Percentiles rank a stretch among this genome's conserved stretches.
These are phyloP conservation scores for Lemur catta DNA, from an alignment of 2,797 vertebrate species.

Conservation along the genomic window DNA sequence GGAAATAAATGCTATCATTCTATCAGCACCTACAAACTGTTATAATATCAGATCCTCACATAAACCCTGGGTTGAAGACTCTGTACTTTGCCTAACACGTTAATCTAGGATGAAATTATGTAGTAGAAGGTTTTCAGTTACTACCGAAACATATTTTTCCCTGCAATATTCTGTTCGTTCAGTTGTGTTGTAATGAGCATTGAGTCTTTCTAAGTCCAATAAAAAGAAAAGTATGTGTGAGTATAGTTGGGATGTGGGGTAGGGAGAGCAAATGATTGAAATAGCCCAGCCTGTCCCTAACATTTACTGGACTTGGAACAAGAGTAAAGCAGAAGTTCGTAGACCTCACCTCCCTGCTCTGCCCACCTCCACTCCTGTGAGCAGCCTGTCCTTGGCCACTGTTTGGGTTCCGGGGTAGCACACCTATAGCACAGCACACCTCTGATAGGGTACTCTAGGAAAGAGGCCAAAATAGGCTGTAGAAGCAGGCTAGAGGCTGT, in stretches of 20 bases:
- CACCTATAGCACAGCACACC: neutral
- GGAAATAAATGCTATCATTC: neutral
- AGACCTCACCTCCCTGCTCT: neutral
- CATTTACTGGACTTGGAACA: neutral
- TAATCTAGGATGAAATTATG: neutral
- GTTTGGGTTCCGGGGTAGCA: too few species aligned
- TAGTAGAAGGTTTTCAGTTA: neutral
- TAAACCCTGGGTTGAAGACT: neutral
- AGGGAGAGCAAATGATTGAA: neutral
- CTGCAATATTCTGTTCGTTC: neutral
- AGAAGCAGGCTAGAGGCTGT: neutral
- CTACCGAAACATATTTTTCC: neutral
- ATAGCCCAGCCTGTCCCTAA: neutral
- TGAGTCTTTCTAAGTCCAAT: neutral
- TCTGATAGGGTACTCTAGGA: neutral
- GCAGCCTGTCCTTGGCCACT: neutral
- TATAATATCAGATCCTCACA: neutral
- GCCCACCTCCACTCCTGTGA: neutral
- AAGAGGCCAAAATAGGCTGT: neutral
- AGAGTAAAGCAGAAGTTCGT: neutral
- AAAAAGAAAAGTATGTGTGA: neutral
- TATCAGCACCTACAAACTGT: neutral
- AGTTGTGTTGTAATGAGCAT: neutral
- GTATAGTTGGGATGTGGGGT: neutral
- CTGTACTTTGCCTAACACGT: neutral